Evolutionary conservation across 2,113 vertebrate species (phyloP).

Genomic region (Amphilophus citrinellus): DNA sequence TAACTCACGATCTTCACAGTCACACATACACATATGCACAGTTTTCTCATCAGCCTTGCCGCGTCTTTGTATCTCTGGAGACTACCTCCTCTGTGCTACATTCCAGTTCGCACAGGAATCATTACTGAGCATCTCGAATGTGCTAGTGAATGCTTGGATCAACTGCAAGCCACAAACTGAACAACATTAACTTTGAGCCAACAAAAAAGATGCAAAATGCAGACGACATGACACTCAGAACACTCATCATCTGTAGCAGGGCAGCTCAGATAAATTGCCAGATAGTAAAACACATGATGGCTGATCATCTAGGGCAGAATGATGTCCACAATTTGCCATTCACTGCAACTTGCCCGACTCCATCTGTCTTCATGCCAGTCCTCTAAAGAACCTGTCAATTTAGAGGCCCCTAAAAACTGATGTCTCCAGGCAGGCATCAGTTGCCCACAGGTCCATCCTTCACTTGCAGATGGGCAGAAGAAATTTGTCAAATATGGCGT

Average conservation of each 20-base stretch:
- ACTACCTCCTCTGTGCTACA: conserved; percentile 33
- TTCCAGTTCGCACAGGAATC: conserved; percentile 41
- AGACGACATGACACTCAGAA: conserved; percentile 6
- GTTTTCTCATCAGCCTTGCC: neutral
- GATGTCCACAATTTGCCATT: conserved; percentile 54
- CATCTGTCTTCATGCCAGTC: conserved; percentile 60
- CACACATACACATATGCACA: conserved; percentile 1
- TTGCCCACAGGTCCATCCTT: conserved; percentile 59
- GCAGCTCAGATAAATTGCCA: conserved; percentile 57
- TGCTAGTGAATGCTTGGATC: conserved; percentile 23
- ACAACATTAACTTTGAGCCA: neutral
- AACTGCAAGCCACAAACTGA: conserved; percentile 26
- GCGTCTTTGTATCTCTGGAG: conserved; percentile 24
- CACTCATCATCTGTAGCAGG: conserved; percentile 2
- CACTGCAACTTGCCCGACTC: conserved; percentile 11
- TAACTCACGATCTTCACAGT: neutral
- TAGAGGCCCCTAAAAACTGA: conserved; percentile 51
- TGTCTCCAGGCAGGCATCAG: conserved; percentile 55
- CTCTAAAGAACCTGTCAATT: conserved; percentile 65
- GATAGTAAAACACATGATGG: conserved; percentile 63
- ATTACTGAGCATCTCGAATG: conserved; percentile 16
- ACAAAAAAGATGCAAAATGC: conserved; percentile 16
- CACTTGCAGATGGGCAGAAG: conserved; percentile 70
- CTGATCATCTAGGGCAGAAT: conserved; percentile 69
- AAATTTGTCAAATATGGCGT: conserved; percentile 67